Evolutionary conservation across 2,888 invertebrate species (phyloP).

Genomic region (Balanococcus diminutus): DNA sequence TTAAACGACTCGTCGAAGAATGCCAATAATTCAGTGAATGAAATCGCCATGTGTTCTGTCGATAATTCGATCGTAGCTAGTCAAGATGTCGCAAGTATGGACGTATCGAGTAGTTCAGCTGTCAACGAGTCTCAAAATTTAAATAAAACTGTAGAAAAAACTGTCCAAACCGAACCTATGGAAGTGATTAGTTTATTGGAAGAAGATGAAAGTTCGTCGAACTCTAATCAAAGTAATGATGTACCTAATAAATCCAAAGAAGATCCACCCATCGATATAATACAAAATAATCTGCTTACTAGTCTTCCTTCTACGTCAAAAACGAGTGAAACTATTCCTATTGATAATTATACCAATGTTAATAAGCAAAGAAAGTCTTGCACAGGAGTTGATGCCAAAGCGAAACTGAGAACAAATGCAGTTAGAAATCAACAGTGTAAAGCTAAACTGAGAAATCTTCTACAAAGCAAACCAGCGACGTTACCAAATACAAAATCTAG

Average conservation of each 20-base stretch:
- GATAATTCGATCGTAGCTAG: background rate
- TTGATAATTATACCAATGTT: background rate
- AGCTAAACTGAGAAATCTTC: background rate
- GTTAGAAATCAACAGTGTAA: background rate
- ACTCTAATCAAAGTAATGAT: background rate
- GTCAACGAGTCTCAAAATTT: background rate
- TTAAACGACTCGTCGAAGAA: background rate
- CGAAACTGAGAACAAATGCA: background rate
- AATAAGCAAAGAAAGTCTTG: background rate
- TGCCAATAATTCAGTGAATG: background rate
- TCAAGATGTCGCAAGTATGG: slow-evolving; percentile 9
- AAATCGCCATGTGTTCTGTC: background rate
- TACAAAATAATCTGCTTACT: background rate
- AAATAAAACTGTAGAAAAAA: background rate
- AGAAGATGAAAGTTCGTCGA: background rate
- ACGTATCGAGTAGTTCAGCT: background rate
- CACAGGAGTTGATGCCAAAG: background rate
- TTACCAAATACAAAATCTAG: background rate
- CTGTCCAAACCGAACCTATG: background rate
- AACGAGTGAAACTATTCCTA: background rate
- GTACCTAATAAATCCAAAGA: background rate
- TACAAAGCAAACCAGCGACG: background rate
- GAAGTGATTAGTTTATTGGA: background rate
- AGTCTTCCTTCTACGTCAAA: background rate
- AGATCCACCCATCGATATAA: background rate